Percentiles rank a stretch among this genome's conserved stretches.
Conservation (phyloP, 2,797 vertebrate species). For the Sebastes flavidus region DNA sequence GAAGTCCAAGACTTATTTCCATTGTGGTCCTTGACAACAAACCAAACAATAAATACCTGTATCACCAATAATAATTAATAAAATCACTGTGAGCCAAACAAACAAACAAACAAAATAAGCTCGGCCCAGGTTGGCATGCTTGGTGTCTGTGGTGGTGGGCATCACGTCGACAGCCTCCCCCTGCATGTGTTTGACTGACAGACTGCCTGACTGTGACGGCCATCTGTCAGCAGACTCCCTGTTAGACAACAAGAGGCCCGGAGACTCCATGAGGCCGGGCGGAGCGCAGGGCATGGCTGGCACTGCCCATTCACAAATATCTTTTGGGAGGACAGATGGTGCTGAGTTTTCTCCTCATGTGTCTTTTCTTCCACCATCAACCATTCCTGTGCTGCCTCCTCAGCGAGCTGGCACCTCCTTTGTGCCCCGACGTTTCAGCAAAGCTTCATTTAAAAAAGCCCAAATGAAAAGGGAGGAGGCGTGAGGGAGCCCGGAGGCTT, state of each 20-base stretch:
- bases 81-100: not conserved
- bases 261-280: constrained; percentile 49
- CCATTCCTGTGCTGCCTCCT: constrained; percentile 50
- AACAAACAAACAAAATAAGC: not conserved
- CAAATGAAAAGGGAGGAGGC: constrained; percentile 46
- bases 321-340: constrained; percentile 73
- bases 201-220: constrained; percentile 61
- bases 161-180: constrained; percentile 9
- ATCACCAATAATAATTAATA: not conserved
- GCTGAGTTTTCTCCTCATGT: constrained; percentile 52
- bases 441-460: constrained; percentile 44
- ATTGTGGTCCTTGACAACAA: too few species aligned
- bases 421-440: constrained; percentile 54
- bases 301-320: constrained; percentile 59
- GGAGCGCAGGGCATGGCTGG: constrained; percentile 31
- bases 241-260: constrained; percentile 61
- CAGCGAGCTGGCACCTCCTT: constrained; percentile 42
- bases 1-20: not conserved
- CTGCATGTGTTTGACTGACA: constrained; percentile 59
- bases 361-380: constrained; percentile 50
- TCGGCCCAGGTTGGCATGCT: not conserved
- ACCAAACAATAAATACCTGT: not conserved
- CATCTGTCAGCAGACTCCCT: constrained; percentile 73
- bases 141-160: not conserved
- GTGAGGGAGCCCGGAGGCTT: constrained; percentile 40